Percentiles rank a stretch among this genome's conserved stretches.
phyloP scores from a whole-genome alignment of 1,140 invertebrate genomes.

The Octopus sinensis region DNA sequence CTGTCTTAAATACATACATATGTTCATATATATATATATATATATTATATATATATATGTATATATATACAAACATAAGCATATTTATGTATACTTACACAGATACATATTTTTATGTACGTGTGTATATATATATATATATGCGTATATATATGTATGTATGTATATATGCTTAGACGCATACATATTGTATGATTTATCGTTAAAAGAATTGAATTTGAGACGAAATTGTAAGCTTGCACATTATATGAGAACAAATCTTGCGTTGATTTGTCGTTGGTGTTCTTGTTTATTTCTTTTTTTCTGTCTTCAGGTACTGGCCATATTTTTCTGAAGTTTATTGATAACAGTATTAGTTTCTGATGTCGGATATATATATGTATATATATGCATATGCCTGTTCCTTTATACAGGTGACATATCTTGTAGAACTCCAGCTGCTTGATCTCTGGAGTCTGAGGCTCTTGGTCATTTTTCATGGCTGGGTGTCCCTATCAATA shows the following conservation, averaged over 20 bases:
- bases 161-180: neutral
- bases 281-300: neutral
- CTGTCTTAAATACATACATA: too few species aligned
- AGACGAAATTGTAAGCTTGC: neutral
- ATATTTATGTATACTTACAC: neutral
- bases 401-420: neutral
- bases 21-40: neutral
- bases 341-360: neutral
- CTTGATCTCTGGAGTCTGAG: neutral
- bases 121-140: neutral
- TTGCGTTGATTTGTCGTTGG: neutral
- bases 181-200: neutral
- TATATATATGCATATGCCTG: neutral
- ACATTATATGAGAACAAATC: neutral
- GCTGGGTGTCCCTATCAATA: conserved; percentile 4
- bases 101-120: neutral
- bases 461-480: neutral
- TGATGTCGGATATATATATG: neutral
- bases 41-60: neutral
- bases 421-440: neutral
- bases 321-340: neutral
- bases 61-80: neutral
- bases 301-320: neutral
- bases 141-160: neutral
- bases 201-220: neutral